These are phyloP conservation scores for Smutsia temminckii DNA, from an alignment of 2,797 vertebrate genomes.

Conservation along the genomic window DNA sequence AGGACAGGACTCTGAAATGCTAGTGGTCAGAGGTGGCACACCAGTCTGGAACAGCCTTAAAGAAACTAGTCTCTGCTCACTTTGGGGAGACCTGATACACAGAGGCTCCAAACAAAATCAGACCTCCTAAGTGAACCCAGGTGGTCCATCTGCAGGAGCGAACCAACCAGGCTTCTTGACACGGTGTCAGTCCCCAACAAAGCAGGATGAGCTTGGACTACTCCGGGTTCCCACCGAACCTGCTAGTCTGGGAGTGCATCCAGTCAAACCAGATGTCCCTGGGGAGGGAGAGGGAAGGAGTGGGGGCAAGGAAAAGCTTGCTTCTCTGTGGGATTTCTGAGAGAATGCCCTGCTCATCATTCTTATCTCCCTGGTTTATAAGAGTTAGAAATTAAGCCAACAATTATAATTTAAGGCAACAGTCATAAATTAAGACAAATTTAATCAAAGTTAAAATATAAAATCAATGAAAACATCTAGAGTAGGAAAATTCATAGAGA, in stretches of 20 bases:
- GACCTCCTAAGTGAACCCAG: not conserved
- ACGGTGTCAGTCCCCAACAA: fast-evolving
- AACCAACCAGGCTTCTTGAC: not conserved
- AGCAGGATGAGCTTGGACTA: not conserved
- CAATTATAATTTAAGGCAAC: not conserved
- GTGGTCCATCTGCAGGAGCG: not conserved
- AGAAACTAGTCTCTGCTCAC: not conserved
- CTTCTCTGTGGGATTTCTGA: not conserved
- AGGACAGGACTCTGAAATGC: not conserved
- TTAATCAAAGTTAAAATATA: not conserved
- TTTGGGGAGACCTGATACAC: not conserved
- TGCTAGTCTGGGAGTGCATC: not conserved
- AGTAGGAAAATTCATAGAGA: not conserved
- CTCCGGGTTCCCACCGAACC: not conserved
- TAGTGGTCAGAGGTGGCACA: not conserved
- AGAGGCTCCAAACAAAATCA: not conserved
- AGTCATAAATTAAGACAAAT: not conserved
- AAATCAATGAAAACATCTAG: not conserved
- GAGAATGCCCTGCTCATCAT: not conserved
- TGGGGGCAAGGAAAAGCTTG: not conserved
- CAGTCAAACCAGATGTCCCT: not conserved
- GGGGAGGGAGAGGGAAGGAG: not conserved
- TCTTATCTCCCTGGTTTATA: not conserved
- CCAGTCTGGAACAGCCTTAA: not conserved
- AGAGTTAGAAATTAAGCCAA: not conserved